Conservation (phyloP, 2,797 vertebrate genomes). For the Crypturellus tataupa region DNA sequence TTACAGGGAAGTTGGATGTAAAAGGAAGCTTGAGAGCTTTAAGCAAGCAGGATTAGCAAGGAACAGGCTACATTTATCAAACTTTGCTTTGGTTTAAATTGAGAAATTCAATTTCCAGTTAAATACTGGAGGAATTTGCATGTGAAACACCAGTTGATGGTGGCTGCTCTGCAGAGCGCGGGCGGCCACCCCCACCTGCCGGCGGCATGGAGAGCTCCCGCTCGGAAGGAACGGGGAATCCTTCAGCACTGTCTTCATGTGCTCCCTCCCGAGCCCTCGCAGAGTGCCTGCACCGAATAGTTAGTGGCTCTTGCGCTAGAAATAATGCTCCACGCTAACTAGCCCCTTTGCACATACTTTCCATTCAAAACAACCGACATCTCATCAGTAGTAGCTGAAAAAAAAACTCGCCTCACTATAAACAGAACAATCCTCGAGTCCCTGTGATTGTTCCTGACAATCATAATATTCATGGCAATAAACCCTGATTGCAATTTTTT, state of each 20-base stretch:
- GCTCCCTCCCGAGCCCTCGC: accelerated
- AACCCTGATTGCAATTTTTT: background rate
- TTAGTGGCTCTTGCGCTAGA: background rate
- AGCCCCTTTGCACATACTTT: accelerated
- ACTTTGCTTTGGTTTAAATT: background rate
- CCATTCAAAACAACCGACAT: accelerated
- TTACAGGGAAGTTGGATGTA: accelerated
- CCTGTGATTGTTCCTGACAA: background rate
- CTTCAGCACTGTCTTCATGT: accelerated
- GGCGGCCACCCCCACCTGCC: no score
- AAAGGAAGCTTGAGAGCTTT: accelerated
- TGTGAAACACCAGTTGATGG: background rate
- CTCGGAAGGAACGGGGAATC: background rate
- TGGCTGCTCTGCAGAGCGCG: no score
- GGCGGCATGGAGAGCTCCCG: no score
- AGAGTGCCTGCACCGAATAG: accelerated
- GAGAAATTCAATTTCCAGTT: background rate
- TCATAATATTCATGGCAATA: accelerated
- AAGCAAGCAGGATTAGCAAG: background rate
- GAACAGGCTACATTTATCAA: background rate
- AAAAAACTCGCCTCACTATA: background rate
- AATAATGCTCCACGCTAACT: background rate
- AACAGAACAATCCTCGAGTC: background rate
- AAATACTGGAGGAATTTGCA: background rate
- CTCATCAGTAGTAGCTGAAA: background rate